A percentile compares a stretch with the other conserved stretches of the same genome.
Conservation (phyloP, 1,140 invertebrate genomes). For the Sitobion miscanthi region DNA sequence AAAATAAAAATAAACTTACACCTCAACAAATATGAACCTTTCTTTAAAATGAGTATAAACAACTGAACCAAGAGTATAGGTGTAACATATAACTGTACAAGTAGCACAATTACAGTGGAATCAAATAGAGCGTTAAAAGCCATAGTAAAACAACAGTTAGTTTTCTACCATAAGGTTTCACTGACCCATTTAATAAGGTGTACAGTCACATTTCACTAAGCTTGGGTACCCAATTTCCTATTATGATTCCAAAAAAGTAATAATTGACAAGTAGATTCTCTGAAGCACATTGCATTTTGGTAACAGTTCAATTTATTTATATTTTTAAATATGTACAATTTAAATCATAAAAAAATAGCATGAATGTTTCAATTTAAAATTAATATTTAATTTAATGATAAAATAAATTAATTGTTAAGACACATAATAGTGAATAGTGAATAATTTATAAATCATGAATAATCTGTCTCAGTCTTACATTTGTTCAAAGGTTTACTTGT, state of each 20-base stretch:
- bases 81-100: neutral
- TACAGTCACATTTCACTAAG: neutral
- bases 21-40: neutral
- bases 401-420: neutral
- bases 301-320: neutral
- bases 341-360: neutral
- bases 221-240: neutral
- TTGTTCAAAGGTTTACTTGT: neutral
- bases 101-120: neutral
- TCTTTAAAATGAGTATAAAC: slow-evolving; percentile 2
- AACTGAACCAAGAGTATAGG: neutral
- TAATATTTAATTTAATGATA: neutral
- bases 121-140: slow-evolving; percentile 36
- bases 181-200: slow-evolving; percentile 35
- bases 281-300: neutral
- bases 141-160: slow-evolving; percentile 54
- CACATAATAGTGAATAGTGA: neutral
- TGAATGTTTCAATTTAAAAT: neutral
- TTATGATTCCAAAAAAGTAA: neutral
- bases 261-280: neutral
- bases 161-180: slow-evolving; percentile 46
- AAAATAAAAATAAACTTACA: neutral
- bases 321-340: neutral
- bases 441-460: slow-evolving; percentile 17
- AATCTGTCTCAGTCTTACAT: slow-evolving; percentile 39